Percentiles rank a stretch among this genome's conserved stretches.
phyloP scores from a whole-genome alignment of 2,113 vertebrate species.

The Todiramphus saurophagus region DNA sequence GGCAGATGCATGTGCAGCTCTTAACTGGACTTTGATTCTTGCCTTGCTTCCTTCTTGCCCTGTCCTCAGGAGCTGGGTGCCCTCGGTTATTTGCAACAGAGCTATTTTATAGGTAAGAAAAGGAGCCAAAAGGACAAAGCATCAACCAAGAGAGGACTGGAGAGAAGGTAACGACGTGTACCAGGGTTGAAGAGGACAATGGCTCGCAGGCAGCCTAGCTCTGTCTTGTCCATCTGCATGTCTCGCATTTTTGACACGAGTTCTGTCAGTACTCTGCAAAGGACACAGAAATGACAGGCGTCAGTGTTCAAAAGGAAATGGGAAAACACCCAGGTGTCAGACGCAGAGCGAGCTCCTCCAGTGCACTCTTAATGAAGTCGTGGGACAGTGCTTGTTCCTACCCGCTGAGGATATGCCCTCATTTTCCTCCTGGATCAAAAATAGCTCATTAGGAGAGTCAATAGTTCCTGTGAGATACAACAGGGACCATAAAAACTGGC shows the following conservation, averaged over 20 bases:
- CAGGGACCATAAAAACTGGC: background rate
- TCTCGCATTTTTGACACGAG: constrained; percentile 99
- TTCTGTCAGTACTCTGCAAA: constrained; percentile 93
- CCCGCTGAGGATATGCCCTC: constrained; percentile 20
- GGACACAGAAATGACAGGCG: background rate
- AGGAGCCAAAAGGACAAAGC: background rate
- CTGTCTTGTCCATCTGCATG: constrained; percentile 99
- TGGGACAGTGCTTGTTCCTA: background rate
- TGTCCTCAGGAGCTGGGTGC: background rate
- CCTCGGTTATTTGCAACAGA: background rate
- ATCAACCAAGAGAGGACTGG: background rate
- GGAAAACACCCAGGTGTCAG: background rate
- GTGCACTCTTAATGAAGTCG: background rate
- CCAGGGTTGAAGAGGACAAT: constrained; percentile 98
- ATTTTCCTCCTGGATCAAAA: constrained; percentile 6
- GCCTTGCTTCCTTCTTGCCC: background rate
- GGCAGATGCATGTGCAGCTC: background rate
- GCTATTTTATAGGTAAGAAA: background rate
- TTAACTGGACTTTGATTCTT: background rate
- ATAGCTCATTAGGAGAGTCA: constrained; percentile 11
- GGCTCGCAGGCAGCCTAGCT: constrained; percentile 95
- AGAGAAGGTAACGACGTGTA: constrained; percentile 26
- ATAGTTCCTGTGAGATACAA: constrained; percentile 29
- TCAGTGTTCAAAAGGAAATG: background rate
- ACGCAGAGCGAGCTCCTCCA: fast-evolving